Percentiles rank a stretch among this genome's conserved stretches.
These are phyloP conservation scores for Engystomops pustulosus DNA, from an alignment of 2,113 vertebrate species.

Conservation along the genomic window DNA sequence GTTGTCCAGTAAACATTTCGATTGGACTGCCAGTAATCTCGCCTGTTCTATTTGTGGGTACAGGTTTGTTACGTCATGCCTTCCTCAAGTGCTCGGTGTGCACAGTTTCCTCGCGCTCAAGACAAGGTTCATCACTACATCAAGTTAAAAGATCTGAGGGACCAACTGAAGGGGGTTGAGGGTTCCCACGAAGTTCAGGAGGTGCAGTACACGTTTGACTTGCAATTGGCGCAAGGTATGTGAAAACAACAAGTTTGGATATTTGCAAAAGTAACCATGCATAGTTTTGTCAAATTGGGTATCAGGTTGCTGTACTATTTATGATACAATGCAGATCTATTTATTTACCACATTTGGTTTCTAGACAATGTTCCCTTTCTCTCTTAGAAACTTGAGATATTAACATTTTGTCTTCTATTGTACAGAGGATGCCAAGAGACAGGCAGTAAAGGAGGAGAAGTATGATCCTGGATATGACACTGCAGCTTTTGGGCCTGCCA, in stretches of 20 bases:
- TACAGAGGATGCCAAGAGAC: conserved; percentile 95
- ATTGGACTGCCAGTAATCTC: no score
- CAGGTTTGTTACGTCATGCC: conserved; percentile 97
- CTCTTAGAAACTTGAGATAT: background rate
- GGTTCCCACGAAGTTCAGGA: conserved; percentile 83
- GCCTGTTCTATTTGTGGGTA: conserved; percentile 26
- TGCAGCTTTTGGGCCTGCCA: conserved; percentile 84
- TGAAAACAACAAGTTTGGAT: background rate
- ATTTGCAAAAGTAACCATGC: no score
- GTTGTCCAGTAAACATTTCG: no score
- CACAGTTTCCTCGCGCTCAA: conserved; percentile 97
- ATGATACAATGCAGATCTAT: no score
- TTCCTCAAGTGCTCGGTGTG: conserved; percentile 94
- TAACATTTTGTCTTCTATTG: conserved; percentile 57
- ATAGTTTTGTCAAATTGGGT: no score
- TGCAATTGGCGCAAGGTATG: conserved; percentile 89
- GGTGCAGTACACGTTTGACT: conserved; percentile 85
- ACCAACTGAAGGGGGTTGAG: conserved; percentile 85
- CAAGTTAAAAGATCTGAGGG: conserved; percentile 92
- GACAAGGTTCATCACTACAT: conserved; percentile 99
- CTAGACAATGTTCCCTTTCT: background rate
- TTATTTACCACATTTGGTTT: background rate
- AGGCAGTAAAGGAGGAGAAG: conserved; percentile 95
- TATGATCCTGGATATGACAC: conserved; percentile 96
- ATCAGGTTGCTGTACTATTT: no score